Evolutionary conservation across 2,797 vertebrate genomes (phyloP).

Genomic region (Gymnoscopelus microlampas): DNA sequence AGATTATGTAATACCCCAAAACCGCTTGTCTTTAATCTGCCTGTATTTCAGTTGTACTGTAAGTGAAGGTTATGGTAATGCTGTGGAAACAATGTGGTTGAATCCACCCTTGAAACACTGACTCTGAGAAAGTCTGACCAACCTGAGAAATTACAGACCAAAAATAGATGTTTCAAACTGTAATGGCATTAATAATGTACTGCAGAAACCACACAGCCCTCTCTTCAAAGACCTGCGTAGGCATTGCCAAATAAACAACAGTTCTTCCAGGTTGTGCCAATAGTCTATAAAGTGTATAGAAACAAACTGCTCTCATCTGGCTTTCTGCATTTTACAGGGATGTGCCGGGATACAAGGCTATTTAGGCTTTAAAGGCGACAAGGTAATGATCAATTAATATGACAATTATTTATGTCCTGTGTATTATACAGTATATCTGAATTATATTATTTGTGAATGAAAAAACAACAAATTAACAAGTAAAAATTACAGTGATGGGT

Average conservation of each 20-base stretch:
- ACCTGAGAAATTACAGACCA: constrained; percentile 59
- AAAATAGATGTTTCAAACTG: constrained; percentile 33
- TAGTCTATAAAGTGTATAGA: not conserved
- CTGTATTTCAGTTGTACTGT: constrained; percentile 37
- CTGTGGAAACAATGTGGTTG: constrained; percentile 40
- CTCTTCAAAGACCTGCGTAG: constrained; percentile 17
- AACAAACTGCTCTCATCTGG: constrained; percentile 9
- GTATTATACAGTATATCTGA: not conserved
- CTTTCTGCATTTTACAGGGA: constrained; percentile 74
- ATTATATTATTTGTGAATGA: not conserved
- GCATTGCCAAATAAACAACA: constrained; percentile 7
- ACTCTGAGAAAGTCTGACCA: constrained; percentile 33
- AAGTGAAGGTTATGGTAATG: constrained; percentile 41
- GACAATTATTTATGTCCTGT: not conserved
- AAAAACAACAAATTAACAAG: no score
- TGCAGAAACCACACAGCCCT: constrained; percentile 17
- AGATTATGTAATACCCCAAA: constrained; percentile 27
- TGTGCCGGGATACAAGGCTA: constrained; percentile 81
- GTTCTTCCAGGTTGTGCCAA: constrained; percentile 14
- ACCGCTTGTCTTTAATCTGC: constrained; percentile 34
- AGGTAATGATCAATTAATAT: constrained; percentile 68
- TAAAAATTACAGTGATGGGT: no score
- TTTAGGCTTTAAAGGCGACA: constrained; percentile 84
- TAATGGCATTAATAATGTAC: constrained; percentile 32
- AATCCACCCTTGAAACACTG: constrained; percentile 28